A percentile compares a stretch with the other conserved stretches of the same genome.
phyloP scores from a whole-genome alignment of 2,113 vertebrate genomes.

The Emberiza fucata region DNA sequence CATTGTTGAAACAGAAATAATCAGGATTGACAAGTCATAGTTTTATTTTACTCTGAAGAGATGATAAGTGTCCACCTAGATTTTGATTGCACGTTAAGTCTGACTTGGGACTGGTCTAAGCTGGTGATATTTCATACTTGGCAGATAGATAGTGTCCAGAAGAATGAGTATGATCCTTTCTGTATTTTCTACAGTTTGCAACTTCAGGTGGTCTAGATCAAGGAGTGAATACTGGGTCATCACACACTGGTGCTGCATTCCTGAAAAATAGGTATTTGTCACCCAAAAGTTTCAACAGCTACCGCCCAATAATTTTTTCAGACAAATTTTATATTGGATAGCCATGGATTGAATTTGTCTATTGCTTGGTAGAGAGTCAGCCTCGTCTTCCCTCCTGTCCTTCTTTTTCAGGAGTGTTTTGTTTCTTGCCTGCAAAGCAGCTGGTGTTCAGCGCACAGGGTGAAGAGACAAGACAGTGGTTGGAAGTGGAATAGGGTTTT shows the following conservation, averaged over 20 bases:
- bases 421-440: background rate
- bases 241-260: accelerated
- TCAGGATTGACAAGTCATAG: background rate
- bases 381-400: background rate
- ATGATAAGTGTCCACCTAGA: background rate
- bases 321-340: background rate
- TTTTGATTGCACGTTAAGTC: background rate
- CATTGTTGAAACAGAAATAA: background rate
- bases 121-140: background rate
- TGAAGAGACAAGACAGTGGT: accelerated
- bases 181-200: background rate
- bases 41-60: background rate
- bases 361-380: background rate
- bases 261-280: background rate
- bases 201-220: background rate
- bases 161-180: background rate
- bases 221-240: background rate
- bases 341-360: background rate
- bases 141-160: background rate
- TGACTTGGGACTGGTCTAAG: background rate
- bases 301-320: background rate
- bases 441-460: background rate
- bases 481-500: background rate
- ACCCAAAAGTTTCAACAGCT: background rate
- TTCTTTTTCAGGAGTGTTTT: background rate